Conservation (phyloP, 1,140 invertebrate species). For the Teleogryllus occipitalis region DNA sequence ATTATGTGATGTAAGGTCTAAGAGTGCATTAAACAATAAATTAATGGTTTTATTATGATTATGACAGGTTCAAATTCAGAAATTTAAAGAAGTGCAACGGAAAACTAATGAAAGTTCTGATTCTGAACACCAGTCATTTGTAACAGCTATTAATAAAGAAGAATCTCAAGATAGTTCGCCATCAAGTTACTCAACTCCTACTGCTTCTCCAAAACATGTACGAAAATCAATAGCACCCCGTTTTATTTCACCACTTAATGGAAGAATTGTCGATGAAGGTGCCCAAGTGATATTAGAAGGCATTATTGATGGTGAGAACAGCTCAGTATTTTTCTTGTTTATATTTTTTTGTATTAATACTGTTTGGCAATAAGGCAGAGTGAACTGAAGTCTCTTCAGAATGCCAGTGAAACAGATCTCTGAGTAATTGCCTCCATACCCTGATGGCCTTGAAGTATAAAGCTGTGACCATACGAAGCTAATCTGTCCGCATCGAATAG, state of each 20-base stretch:
- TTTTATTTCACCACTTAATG: constrained; percentile 58
- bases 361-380: neutral
- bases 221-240: constrained; percentile 53
- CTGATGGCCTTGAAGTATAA: no score
- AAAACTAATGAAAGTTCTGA: constrained; percentile 33
- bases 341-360: neutral
- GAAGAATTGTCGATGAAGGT: constrained; percentile 68
- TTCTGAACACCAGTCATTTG: constrained; percentile 28
- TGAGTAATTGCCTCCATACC: no score
- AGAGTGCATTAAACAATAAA: no score
- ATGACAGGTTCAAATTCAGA: constrained; percentile 28
- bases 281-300: constrained; percentile 60
- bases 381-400: no score
- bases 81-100: constrained; percentile 33
- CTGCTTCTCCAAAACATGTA: constrained; percentile 36
- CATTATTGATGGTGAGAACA: constrained; percentile 54
- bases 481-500: no score
- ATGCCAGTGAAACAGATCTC: no score
- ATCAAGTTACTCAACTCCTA: constrained; percentile 8
- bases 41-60: constrained; percentile 9
- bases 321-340: constrained; percentile 2
- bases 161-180: neutral
- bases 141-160: constrained; percentile 14
- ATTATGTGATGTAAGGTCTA: no score
- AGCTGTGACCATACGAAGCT: no score